Base-by-base conservation (phyloP, 2,113 vertebrate genomes). In the Cyphomyrus discorhynchus region DNA sequence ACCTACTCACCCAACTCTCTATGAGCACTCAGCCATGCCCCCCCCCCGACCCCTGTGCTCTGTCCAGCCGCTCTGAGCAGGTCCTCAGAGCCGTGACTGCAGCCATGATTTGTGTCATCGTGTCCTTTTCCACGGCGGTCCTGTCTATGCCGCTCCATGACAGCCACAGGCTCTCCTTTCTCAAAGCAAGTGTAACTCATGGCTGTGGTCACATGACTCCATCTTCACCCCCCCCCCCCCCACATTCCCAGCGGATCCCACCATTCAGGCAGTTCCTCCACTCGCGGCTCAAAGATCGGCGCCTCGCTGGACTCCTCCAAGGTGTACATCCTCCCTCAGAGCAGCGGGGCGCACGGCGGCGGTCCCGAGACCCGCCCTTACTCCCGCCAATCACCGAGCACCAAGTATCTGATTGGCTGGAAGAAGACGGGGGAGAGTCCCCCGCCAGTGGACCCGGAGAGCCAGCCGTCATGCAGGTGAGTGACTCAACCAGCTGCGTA, bases 271-370 rank as follows among this genome's bases (percentile, higher is more conserved):
- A 99, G 98, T 93, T 97, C 97, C 3, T 96, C 97, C 1, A 94
- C 97, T 50, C 97, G 97, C 88, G 96, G 96, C 88, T 96, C 97
- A 90, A 96, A 97, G 92, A 95, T 94, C 92, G 96, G 95, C 50
- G 95, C 97, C 49, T 98, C 97, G 24, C 95, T 98, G 92, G 98
- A 99, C 94, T 96, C 96, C 19, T 97, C 97, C 95, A 97, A 97
- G 95, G 97, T 97, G 91, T 98, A 97, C 92, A 98, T 98, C 93
- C 96, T 98, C 91, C 96, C 97, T 0, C 97, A 98, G 93, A 92
- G 93, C 39, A 93, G 94, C 0, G 24, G 93, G 90, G 96, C 96
- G 31, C 96, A 96, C 91, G 94, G 94, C 58, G 88, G 96, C 4
- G 94, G 96, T 85, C 94, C 97, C 0, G 90, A 96, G 92, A 94